Conservation (phyloP, 1,140 invertebrate genomes). For the Diabrotica virgifera region DNA sequence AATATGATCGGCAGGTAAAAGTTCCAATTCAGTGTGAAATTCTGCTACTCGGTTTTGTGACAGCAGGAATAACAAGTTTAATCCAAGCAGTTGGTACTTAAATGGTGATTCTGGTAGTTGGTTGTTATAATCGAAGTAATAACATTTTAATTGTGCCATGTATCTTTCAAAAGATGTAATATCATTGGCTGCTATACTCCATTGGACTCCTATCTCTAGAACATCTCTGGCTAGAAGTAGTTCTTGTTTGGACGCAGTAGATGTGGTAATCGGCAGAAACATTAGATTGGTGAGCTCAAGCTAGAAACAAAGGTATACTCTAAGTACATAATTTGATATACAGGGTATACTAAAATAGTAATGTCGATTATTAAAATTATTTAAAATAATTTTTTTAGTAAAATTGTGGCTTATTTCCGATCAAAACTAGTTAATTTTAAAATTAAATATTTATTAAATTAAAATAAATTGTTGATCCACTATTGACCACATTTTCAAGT, state of each 20-base stretch:
- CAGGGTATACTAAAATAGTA: too few species aligned
- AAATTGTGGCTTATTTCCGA: too few species aligned
- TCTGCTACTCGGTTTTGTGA: constrained; percentile 96
- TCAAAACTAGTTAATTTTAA: too few species aligned
- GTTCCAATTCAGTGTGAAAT: constrained; percentile 97
- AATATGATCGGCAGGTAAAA: constrained; percentile 89
- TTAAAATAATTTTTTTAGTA: too few species aligned
- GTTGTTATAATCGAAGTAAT: constrained; percentile 94
- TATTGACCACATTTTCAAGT: constrained; percentile 8
- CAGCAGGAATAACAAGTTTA: constrained; percentile 93
- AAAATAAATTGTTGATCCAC: too few species aligned
- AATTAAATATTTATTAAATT: too few species aligned
- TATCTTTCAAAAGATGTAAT: constrained; percentile 85
- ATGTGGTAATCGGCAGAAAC: constrained; percentile 83
- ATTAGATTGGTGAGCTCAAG: constrained; percentile 78
- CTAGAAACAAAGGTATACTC: constrained; percentile 52
- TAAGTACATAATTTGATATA: not conserved
- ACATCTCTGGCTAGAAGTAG: constrained; percentile 85
- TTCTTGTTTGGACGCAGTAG: constrained; percentile 78
- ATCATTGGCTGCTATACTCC: constrained; percentile 87
- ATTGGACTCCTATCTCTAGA: constrained; percentile 94
- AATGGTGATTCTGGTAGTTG: constrained; percentile 88
- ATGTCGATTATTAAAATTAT: constrained; percentile 6
- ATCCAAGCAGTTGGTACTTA: constrained; percentile 91
- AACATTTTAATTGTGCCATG: constrained; percentile 95